These are phyloP conservation scores for Agrochola lota DNA, from an alignment of 2,888 invertebrate genomes.

Conservation along the genomic window DNA sequence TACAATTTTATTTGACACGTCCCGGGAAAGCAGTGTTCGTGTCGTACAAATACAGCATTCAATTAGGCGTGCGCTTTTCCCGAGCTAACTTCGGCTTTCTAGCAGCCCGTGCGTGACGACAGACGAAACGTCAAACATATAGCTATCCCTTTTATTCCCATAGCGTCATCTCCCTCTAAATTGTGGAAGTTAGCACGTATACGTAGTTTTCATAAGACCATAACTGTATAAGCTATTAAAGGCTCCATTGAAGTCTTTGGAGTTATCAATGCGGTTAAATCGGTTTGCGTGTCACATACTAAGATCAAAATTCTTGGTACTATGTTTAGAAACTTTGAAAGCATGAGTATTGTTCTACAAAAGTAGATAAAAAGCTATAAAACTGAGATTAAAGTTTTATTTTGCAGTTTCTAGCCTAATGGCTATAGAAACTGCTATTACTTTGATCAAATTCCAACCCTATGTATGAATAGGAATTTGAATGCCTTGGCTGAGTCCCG, in stretches of 20 bases:
- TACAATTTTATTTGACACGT: slow-evolving; percentile 59
- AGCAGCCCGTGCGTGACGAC: slow-evolving; percentile 69
- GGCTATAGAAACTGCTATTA: too few relatives aligned
- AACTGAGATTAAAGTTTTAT: background rate
- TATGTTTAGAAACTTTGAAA: slow-evolving; percentile 44
- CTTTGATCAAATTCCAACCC: too few relatives aligned
- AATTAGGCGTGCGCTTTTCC: slow-evolving; percentile 71
- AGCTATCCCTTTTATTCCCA: slow-evolving; percentile 60
- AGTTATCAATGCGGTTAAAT: slow-evolving; percentile 57
- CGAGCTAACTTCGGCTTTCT: slow-evolving; percentile 67
- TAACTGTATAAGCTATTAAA: slow-evolving; percentile 55
- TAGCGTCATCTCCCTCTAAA: slow-evolving; percentile 48
- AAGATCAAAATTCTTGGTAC: slow-evolving; percentile 49
- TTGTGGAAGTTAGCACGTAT: slow-evolving; percentile 24
- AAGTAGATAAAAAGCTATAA: slow-evolving; percentile 27
- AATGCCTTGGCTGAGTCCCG: background rate
- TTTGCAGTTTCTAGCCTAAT: background rate
- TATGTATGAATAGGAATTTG: background rate
- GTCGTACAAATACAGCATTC: slow-evolving; percentile 64
- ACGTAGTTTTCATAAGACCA: slow-evolving; percentile 50
- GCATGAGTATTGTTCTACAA: slow-evolving; percentile 26
- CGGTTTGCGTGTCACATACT: slow-evolving; percentile 57
- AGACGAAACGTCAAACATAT: slow-evolving; percentile 59
- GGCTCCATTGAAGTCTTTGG: slow-evolving; percentile 53
- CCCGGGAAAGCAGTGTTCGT: slow-evolving; percentile 69